A percentile compares a stretch with the other conserved stretches of the same genome.
phyloP scores from a whole-genome alignment of 2,113 vertebrate genomes.

The Pteruthius melanotis region DNA sequence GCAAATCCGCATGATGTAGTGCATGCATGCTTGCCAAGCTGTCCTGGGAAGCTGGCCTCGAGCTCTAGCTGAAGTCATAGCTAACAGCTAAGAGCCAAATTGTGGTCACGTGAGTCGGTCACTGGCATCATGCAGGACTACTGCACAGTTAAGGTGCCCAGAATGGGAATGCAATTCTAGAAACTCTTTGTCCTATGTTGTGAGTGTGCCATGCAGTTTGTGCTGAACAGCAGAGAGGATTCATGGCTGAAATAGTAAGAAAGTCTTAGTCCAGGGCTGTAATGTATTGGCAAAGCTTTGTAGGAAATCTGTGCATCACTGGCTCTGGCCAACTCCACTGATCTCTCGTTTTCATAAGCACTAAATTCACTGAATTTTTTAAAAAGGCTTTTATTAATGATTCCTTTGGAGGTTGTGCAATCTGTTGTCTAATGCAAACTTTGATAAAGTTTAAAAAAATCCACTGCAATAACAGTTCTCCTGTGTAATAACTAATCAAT shows the following conservation, averaged over 20 bases:
- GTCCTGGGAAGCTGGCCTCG: slow-evolving; percentile 24
- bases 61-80: slow-evolving; percentile 21
- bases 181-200: background rate
- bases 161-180: background rate
- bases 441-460: slow-evolving; percentile 27
- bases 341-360: background rate
- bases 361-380: slow-evolving; percentile 1
- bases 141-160: background rate
- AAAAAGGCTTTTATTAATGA: background rate
- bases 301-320: background rate
- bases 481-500: slow-evolving; percentile 36
- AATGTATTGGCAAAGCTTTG: background rate
- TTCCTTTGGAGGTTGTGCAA: background rate
- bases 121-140: background rate
- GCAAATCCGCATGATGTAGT: background rate
- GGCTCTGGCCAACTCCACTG: background rate
- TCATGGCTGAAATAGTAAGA: background rate
- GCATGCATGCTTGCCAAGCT: background rate
- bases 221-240: background rate
- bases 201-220: rapidly evolving
- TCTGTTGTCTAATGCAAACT: slow-evolving; percentile 47
- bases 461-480: background rate
- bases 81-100: background rate
- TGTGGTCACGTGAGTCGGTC: rapidly evolving
- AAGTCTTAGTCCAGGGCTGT: background rate